Base-by-base conservation (phyloP, 2,888 invertebrate genomes). In the Agelastica alni region DNA sequence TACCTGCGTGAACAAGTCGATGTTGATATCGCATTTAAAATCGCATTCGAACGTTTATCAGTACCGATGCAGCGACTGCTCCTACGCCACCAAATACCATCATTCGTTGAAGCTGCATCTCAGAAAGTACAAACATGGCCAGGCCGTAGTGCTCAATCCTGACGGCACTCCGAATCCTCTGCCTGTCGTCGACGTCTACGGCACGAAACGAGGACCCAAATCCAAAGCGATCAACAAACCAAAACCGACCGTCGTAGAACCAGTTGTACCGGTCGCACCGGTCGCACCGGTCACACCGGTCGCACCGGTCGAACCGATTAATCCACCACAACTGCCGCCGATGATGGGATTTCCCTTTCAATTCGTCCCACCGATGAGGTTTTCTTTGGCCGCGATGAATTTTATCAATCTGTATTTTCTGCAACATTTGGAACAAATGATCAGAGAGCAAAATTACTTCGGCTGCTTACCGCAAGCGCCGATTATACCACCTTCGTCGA, bases 11-110 rank as follows among this genome's bases (percentile, higher is more conserved):
- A 97, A 96, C 79, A 96, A 96, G 75, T 97, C 97, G 0, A 99
- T 99, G 99, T 81, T 99, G 49, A 98, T 96, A 77, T 96, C 96
- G 0, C 99, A 99, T 74, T 84, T 96, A 72, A 99, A 99, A 74
- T 95, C 94, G 0, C 99, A 99, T 77, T 91, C 91, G 0, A 89
- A 88, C 62, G 81, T 96, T 1, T 96, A 96, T 70, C 95, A 94
- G 72, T 97, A 94, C 75, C 84, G 93, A 28, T 99, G 99, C 74
- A 81, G 88, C 0, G 90, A 96, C 72, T 99, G 99, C 75, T 87
- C 88, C 51, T 99, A 98, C 74, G 95, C 93, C 4, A 96, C 97
- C 14, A 99, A 99, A 74, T 99, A 99, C 74, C 96, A 95, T 69
- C 98, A 99, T 78, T 95, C 96, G 12, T 80, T 99, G 43, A 99